Conservation (phyloP, 2,888 invertebrate genomes). For the Harpalus rufipes region DNA sequence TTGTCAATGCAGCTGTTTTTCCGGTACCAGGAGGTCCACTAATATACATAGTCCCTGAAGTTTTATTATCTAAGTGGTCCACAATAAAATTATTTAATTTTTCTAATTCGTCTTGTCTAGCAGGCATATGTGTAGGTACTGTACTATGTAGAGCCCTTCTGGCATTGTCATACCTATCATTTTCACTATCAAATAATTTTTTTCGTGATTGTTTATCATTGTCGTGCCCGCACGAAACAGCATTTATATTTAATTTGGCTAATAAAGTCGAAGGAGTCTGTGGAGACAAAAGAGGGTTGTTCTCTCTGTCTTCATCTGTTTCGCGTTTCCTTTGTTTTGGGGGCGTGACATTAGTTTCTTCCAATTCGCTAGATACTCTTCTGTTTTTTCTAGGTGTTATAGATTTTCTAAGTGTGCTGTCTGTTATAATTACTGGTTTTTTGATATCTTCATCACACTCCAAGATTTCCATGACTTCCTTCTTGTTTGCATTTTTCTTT, state of each 20-base stretch:
- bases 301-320: constrained; percentile 64
- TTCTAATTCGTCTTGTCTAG: constrained; percentile 89
- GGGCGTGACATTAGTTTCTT: constrained; percentile 72
- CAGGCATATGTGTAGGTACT: constrained; percentile 79
- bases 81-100: constrained; percentile 85
- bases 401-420: constrained; percentile 40
- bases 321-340: constrained; percentile 73
- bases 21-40: constrained; percentile 99
- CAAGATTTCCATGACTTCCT: not conserved
- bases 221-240: constrained; percentile 60
- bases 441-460: constrained; percentile 46
- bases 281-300: constrained; percentile 68
- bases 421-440: constrained; percentile 42
- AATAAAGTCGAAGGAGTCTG: constrained; percentile 73
- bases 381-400: constrained; percentile 48
- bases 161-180: constrained; percentile 73
- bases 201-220: constrained; percentile 55
- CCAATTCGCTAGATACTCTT: constrained; percentile 5
- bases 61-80: constrained; percentile 81
- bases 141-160: constrained; percentile 75
- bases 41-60: constrained; percentile 92
- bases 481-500: not conserved
- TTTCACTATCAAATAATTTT: constrained; percentile 69
- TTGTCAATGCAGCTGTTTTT: constrained; percentile 92
- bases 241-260: constrained; percentile 71